Conservation (phyloP, 2,797 vertebrate genomes). For the Anabacerthia variegaticeps region DNA sequence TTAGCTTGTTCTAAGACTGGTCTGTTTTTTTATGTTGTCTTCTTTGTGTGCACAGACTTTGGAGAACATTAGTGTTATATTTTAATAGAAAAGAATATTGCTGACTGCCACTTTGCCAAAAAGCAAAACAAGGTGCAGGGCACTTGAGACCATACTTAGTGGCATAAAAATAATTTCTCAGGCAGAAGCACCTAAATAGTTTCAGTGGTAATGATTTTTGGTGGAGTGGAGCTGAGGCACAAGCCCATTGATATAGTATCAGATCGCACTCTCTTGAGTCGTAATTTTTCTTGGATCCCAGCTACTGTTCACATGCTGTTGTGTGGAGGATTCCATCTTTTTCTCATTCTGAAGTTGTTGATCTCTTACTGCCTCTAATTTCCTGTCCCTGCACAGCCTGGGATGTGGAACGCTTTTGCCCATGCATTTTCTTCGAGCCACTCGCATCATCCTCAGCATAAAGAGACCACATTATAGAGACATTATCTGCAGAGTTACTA, state of each 20-base stretch:
- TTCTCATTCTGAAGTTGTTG: conserved; percentile 14
- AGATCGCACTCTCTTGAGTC: not conserved
- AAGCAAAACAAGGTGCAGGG: not conserved
- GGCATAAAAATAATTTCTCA: not conserved
- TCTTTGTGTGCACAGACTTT: not conserved
- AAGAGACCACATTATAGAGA: not conserved
- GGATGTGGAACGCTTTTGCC: not conserved
- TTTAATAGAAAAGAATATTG: not conserved
- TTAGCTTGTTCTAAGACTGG: not conserved
- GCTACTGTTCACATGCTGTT: not conserved
- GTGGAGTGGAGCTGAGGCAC: not conserved
- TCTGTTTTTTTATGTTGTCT: not conserved
- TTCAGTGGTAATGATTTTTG: not conserved
- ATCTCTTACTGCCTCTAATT: not conserved
- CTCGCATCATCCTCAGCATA: not conserved
- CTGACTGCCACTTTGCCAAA: not conserved
- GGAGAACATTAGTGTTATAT: not conserved
- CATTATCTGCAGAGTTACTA: not conserved
- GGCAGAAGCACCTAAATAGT: not conserved
- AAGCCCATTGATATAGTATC: not conserved
- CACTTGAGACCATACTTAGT: not conserved
- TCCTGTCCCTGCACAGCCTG: not conserved
- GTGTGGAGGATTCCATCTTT: not conserved
- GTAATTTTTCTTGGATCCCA: not conserved
- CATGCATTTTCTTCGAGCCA: not conserved